Evolutionary conservation across 2,888 invertebrate species (phyloP), one percentile per base, ranked within the genome.

Genomic region (Trissolcus japonicus): DNA sequence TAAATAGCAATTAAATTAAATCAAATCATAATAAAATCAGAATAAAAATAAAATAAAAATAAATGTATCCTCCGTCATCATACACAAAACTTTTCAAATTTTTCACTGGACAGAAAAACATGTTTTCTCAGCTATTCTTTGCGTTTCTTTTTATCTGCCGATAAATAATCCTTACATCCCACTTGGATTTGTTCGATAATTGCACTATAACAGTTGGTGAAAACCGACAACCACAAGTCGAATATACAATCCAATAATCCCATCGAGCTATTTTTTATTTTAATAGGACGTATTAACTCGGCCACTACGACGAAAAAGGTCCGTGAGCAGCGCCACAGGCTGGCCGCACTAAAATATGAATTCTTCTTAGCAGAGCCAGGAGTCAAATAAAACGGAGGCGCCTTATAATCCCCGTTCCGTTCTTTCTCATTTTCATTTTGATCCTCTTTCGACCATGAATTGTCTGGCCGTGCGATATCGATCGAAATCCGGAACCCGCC

Each of bases 341-440:
- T 40, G 61, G 40, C 54, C 54, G 48, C 63, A 63, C 63, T 76
- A 63, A 72, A 73, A 73, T 73, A 77, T 77, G 54, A 77, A 77
- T 72, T 65, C 63, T 57, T 51, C 55, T 11, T 59, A 43, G 60
- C 63, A 19, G 35, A 35, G 61, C 59, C 60, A 67, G 63, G 56
- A 73, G 68, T 73, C 65, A 46, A 61, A 74, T 68, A 66, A 75
- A 68, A 46, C 59, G 25, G 41, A 60, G 75, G 71, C 55, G 69
- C 67, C 57, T 60, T 71, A 68, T 62, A 66, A 66, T 59, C 66
- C 62, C 40, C 66, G 55, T 46, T 68, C 55, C 62, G 54, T 61
- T 61, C 51, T 63, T 68, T 50, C 71, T 60, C 62, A 68, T 71
- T 61, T 71, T 71, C 71, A 71, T 66, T 76, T 76, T 71, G 69